These are phyloP conservation scores for Phenganax stokvisi DNA, from an alignment of 92 coral and sea anemone genomes.

Conservation along the genomic window DNA sequence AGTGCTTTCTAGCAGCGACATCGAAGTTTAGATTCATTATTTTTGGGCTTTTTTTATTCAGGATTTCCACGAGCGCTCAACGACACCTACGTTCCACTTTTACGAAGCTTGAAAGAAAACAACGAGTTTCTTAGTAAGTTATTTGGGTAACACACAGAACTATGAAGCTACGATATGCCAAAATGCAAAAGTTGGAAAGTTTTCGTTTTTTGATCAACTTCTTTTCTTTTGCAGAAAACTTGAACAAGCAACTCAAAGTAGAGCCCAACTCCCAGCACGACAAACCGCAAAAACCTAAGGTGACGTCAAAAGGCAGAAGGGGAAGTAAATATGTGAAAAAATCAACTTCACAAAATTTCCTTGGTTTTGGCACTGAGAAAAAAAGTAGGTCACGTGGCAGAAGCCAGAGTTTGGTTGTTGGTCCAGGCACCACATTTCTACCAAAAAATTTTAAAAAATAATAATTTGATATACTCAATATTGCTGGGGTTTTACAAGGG, in stretches of 20 bases:
- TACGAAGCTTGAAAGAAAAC: conserved; percentile 70
- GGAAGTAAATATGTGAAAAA: neutral
- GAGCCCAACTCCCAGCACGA: conserved; percentile 7
- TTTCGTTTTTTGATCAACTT: neutral
- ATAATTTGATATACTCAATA: neutral
- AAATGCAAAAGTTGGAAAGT: neutral
- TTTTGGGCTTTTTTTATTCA: neutral
- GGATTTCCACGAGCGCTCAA: conserved; percentile 33
- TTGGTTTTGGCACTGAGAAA: neutral
- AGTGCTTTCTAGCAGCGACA: neutral
- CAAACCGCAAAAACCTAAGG: neutral
- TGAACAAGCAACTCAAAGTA: conserved; percentile 21
- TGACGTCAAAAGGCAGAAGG: neutral
- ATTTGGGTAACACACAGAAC: neutral
- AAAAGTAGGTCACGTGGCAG: neutral
- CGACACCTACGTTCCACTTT: conserved; percentile 69
- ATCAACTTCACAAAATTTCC: neutral
- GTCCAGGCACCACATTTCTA: conserved; percentile 6
- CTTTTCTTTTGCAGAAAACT: neutral
- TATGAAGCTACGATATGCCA: neutral
- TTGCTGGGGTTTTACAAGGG: too few species aligned
- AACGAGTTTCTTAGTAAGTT: conserved; percentile 69
- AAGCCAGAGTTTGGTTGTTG: conserved; percentile 9
- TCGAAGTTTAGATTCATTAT: neutral
- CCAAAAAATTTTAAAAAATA: conserved; percentile 10